These are phyloP conservation scores for Fregata magnificens DNA, from an alignment of 2,113 vertebrate species.

Conservation along the genomic window DNA sequence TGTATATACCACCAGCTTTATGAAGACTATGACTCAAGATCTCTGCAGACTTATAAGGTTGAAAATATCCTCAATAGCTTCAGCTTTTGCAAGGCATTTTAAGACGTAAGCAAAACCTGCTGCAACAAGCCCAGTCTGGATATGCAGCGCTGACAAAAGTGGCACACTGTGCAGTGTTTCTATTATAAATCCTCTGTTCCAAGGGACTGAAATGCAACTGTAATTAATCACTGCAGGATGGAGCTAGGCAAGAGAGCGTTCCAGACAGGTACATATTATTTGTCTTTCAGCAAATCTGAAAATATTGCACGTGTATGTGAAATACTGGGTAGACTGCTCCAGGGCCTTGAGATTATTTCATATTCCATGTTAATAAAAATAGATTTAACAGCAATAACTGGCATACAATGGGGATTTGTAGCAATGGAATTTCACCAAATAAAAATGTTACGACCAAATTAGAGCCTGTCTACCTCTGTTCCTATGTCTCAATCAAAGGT, in stretches of 20 bases:
- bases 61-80: neutral
- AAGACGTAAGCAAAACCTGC: neutral
- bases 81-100: neutral
- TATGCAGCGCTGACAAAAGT: neutral
- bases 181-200: neutral
- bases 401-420: neutral
- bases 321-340: neutral
- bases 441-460: neutral
- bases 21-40: neutral
- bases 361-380: slow-evolving; percentile 34
- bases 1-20: neutral
- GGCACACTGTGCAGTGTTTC: neutral
- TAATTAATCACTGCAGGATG: neutral
- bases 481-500: neutral
- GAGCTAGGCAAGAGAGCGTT: neutral
- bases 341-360: neutral
- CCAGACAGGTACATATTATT: neutral
- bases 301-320: neutral
- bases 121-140: neutral
- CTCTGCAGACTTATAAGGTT: neutral
- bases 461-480: slow-evolving; percentile 1
- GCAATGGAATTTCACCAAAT: neutral
- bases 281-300: neutral
- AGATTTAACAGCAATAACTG: neutral
- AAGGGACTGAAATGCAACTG: neutral